Evolutionary conservation across 23 tunicate species (phyloP), one percentile per base, ranked within the genome.

Genomic region (Clavelina lepadiformis): DNA sequence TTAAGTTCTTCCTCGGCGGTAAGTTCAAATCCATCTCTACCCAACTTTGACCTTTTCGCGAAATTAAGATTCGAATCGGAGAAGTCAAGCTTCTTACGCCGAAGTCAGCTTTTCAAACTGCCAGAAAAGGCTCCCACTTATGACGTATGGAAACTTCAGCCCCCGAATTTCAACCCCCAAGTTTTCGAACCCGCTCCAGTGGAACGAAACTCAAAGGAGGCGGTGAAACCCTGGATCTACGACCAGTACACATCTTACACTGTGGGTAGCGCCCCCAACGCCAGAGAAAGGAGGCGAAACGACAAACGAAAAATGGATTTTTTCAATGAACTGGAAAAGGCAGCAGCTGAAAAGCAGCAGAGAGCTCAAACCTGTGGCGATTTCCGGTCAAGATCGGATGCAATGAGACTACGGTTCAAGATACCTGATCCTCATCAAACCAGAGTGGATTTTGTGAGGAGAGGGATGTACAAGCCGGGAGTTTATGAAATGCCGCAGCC

Each of bases 151-250:
- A 76, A 38, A 18, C 60, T 84, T 31, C 72, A 68, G 49, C 93
- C 93, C 32, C 93, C 82, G 3, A 64, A 84, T 50, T 84, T 84
- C 46, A 84, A 84, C 60, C 78, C 93, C 24, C 82, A 84, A 70
- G 82, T 83, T 8, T 84, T 84, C 45, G 77, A 63, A 41, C 56
- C 78, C 18, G 22, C 51, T 20, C 82, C 82, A 13, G 30, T 50
- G 15, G 36, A 65, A 38, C 25, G 78, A 26, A 76, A 63, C 31
- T 21, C 54, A 1, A 41, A 61, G 35, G 78, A 52, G 25, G 59
- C 75, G 21, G 69, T 62, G 0, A 47, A 62, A 28, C 81, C 81
- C n/a, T 72, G 68, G 76, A 62, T 35, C 33, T 51, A 50, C 19
- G 54, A 46, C 38, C 38, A 58, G 5, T 6, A 33, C 2, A 50